A percentile compares a stretch with the other conserved stretches of the same genome.
phyloP scores from a whole-genome alignment of 53 echinoderm and acorn worm species.

The Stichopus horrens region DNA sequence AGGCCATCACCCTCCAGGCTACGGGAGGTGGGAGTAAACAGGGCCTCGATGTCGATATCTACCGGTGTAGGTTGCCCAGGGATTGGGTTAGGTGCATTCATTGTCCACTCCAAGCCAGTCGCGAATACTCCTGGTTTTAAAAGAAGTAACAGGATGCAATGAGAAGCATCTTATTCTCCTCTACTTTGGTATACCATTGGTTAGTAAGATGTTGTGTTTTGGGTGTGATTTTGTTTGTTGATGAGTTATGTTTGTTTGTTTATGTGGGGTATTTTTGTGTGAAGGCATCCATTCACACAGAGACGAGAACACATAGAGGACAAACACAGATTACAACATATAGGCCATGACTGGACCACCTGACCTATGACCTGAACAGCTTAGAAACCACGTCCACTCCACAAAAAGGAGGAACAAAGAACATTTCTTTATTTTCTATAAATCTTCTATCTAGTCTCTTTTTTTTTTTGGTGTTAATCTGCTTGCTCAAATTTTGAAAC shows the following conservation, averaged over 20 bases:
- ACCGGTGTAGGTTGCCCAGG: slow-evolving; percentile 69
- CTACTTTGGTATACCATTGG: background rate
- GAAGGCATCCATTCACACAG: slow-evolving; percentile 52
- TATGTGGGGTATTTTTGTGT: slow-evolving; percentile 13
- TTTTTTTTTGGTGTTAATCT: too few relatives aligned
- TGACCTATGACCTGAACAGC: slow-evolving; percentile 5
- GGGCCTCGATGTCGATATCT: slow-evolving; percentile 51
- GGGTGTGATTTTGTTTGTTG: background rate
- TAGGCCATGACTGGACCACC: background rate
- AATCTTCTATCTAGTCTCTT: too few relatives aligned
- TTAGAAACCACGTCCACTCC: background rate
- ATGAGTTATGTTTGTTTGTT: background rate
- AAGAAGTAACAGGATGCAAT: background rate
- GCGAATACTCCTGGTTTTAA: slow-evolving; percentile 76
- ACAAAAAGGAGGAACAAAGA: background rate
- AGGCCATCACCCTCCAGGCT: slow-evolving; percentile 69
- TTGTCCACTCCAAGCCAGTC: slow-evolving; percentile 66
- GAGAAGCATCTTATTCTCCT: slow-evolving; percentile 30
- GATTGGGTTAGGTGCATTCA: slow-evolving; percentile 54
- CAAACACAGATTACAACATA: slow-evolving; percentile 29
- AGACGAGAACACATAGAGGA: slow-evolving; percentile 25
- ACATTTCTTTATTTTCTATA: background rate
- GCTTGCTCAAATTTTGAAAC: background rate
- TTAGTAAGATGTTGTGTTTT: slow-evolving; percentile 21
- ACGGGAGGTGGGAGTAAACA: slow-evolving; percentile 68